phyloP scores from a whole-genome alignment of 1,140 invertebrate species.

The Anagrus nilaparvatae region DNA sequence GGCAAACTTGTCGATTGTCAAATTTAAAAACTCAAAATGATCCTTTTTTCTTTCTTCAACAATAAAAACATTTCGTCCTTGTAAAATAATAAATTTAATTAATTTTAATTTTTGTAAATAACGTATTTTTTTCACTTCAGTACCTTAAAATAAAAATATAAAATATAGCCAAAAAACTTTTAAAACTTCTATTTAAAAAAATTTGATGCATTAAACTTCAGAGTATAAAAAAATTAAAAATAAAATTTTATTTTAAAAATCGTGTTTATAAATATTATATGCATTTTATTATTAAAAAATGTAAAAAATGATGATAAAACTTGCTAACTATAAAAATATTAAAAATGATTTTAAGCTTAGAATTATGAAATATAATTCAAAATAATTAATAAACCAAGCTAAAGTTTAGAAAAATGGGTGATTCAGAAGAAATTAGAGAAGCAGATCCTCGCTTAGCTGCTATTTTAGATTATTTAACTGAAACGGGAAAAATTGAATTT shows the following conservation, averaged over 20 bases:
- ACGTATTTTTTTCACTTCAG: no score
- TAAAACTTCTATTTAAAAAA: no score
- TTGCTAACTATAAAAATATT: background rate
- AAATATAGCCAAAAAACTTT: no score
- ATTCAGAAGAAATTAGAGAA: slow-evolving; percentile 24
- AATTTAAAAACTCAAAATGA: slow-evolving; percentile 10
- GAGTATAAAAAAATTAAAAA: no score
- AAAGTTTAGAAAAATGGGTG: slow-evolving; percentile 10
- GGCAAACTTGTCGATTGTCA: slow-evolving; percentile 16
- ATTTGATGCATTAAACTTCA: no score
- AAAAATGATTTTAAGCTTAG: background rate
- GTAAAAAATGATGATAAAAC: background rate
- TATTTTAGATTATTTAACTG: slow-evolving; percentile 29
- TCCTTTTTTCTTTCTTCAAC: background rate
- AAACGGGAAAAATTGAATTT: slow-evolving; percentile 46
- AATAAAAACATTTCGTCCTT: background rate
- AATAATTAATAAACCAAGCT: slow-evolving; percentile 9
- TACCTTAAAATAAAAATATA: no score
- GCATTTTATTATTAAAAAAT: background rate
- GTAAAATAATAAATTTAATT: background rate
- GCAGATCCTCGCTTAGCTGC: slow-evolving; percentile 31
- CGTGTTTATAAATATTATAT: background rate
- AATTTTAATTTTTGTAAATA: background rate
- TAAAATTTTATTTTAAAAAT: background rate
- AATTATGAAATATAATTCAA: background rate